Evolutionary conservation across 1,140 invertebrate species (phyloP).

Genomic region (Leguminivora glycinivorella): DNA sequence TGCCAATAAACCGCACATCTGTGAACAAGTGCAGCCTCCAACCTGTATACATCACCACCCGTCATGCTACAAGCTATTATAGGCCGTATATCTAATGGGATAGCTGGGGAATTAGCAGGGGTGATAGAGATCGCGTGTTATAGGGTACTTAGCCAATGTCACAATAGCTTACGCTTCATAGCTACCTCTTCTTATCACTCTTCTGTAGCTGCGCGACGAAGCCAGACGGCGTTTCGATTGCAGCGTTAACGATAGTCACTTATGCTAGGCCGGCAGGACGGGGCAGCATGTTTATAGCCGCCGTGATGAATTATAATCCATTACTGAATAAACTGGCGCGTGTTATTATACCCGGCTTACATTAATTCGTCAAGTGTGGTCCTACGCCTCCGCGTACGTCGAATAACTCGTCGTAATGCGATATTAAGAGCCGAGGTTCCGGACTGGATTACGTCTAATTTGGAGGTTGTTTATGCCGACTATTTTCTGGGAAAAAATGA

Average conservation of each 20-base stretch:
- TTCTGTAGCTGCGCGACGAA: too few relatives aligned
- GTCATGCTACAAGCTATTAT: slow-evolving; percentile 10
- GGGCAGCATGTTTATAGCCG: slow-evolving; percentile 15
- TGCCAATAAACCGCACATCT: slow-evolving; percentile 18
- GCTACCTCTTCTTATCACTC: too few relatives aligned
- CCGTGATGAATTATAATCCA: slow-evolving; percentile 31
- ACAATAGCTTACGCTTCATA: too few relatives aligned
- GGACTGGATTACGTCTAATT: slow-evolving; percentile 28
- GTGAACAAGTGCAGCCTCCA: slow-evolving; percentile 25
- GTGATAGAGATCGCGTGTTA: slow-evolving; percentile 22
- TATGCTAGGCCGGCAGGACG: too few relatives aligned
- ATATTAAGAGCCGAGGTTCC: slow-evolving; percentile 8
- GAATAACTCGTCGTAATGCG: slow-evolving; percentile 9
- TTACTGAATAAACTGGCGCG: slow-evolving; percentile 30
- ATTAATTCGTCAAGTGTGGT: slow-evolving; percentile 34
- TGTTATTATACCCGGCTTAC: slow-evolving; percentile 30
- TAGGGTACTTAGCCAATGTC: too few relatives aligned
- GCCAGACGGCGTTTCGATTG: too few relatives aligned
- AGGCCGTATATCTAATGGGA: neutral
- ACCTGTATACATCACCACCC: slow-evolving; percentile 21
- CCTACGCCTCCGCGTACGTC: slow-evolving; percentile 10
- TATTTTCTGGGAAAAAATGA: slow-evolving; percentile 24
- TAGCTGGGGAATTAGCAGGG: neutral
- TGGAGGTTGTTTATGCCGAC: slow-evolving; percentile 14
- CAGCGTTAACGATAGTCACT: too few relatives aligned